Evolutionary conservation across 1,140 invertebrate species (phyloP).

Genomic region (Reticulitermes speratus): DNA sequence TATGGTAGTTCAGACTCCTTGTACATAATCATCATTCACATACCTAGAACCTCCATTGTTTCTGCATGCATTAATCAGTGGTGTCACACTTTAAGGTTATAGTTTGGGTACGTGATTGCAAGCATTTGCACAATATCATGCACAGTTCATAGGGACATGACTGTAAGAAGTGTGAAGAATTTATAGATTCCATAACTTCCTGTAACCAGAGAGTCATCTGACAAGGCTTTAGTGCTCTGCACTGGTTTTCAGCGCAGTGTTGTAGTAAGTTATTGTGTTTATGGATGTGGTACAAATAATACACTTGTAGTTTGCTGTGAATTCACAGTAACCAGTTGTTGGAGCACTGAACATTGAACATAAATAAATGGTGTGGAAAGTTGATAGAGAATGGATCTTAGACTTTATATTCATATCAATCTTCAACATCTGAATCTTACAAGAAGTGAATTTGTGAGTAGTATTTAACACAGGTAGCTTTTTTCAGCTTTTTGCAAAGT

Average conservation of each 20-base stretch:
- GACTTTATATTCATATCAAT: not conserved
- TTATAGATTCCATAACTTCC: not conserved
- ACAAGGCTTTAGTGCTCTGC: not conserved
- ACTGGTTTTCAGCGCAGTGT: not conserved
- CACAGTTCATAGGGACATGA: not conserved
- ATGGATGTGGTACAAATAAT: constrained; percentile 19
- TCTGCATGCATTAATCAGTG: not conserved
- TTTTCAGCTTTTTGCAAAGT: constrained; percentile 26
- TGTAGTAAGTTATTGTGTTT: not conserved
- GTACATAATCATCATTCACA: not conserved
- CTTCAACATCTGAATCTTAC: not conserved
- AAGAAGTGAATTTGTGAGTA: not conserved
- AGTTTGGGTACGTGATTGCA: not conserved
- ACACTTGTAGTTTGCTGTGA: constrained; percentile 18
- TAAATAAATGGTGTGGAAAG: not conserved
- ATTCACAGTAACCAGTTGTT: not conserved
- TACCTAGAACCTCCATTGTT: not conserved
- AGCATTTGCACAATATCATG: not conserved
- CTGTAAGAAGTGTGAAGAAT: not conserved
- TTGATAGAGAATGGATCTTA: not conserved
- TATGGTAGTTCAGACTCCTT: not conserved
- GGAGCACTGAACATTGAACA: constrained; percentile 1
- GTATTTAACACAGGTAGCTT: not conserved
- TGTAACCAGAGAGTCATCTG: not conserved
- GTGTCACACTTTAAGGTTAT: not conserved